A percentile compares a stretch with the other conserved stretches of the same genome.
Conservation (phyloP, 2,797 vertebrate genomes). For the Merluccius polli region DNA sequence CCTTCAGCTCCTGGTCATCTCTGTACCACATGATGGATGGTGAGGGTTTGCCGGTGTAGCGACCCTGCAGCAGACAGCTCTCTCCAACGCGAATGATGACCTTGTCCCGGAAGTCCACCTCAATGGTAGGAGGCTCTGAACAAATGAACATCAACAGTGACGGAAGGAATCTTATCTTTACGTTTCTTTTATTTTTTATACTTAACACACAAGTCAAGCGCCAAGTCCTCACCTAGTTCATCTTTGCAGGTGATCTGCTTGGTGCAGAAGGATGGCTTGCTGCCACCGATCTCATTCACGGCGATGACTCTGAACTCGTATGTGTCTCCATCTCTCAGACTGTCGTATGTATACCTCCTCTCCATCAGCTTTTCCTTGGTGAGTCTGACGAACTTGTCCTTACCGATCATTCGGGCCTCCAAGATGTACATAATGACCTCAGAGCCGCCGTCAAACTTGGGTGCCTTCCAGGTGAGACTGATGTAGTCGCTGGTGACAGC, state of each 20-base stretch:
- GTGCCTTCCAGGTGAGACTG: constrained; percentile 88
- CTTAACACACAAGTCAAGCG: not conserved
- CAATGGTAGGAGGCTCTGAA: constrained; percentile 92
- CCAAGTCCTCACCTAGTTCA: constrained; percentile 81
- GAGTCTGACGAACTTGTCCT: constrained; percentile 88
- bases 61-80: constrained; percentile 87
- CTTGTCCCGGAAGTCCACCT: constrained; percentile 95
- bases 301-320: constrained; percentile 93
- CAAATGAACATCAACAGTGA: not conserved
- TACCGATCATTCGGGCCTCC: constrained; percentile 92
- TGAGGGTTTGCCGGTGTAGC: constrained; percentile 89
- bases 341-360: constrained; percentile 84
- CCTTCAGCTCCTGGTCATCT: constrained; percentile 84
- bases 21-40: constrained; percentile 89
- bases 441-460: constrained; percentile 89
- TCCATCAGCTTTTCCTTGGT: constrained; percentile 91
- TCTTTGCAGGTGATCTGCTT: constrained; percentile 95
- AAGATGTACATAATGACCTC: constrained; percentile 92
- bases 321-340: constrained; percentile 89
- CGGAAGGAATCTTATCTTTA: not conserved
- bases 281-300: constrained; percentile 89
- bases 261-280: constrained; percentile 95
- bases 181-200: not conserved
- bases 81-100: constrained; percentile 89
- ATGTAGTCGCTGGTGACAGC: constrained; percentile 87